Conservation (phyloP, 2,888 invertebrate species). For the Tholera decimalis region DNA sequence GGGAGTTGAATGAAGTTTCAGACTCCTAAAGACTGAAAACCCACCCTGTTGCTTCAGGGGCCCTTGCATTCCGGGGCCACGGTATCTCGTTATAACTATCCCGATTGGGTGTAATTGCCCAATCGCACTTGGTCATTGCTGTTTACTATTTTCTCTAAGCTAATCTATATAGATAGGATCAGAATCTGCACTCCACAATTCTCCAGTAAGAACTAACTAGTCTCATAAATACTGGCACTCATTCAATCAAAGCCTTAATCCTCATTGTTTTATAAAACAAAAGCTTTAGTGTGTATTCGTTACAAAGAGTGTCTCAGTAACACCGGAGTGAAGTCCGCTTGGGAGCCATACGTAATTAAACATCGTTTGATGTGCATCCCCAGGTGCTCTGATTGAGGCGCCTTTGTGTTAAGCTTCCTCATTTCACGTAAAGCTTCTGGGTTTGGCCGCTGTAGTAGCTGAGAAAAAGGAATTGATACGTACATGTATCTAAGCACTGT, state of each 20-base stretch:
- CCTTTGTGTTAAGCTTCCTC: constrained; percentile 60
- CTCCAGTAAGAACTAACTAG: too few species aligned
- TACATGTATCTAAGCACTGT: too few species aligned
- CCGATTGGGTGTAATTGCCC: too few species aligned
- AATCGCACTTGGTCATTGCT: too few species aligned
- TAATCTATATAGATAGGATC: too few species aligned
- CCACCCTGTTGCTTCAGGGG: too few species aligned
- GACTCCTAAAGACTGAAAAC: too few species aligned
- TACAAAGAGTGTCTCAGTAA: constrained; percentile 33
- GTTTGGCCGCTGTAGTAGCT: constrained; percentile 24
- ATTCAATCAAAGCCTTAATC: neutral
- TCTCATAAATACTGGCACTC: neutral
- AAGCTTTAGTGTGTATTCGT: neutral
- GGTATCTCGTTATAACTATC: too few species aligned
- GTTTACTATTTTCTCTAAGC: too few species aligned
- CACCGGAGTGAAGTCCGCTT: constrained; percentile 13
- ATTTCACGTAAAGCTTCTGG: constrained; percentile 59
- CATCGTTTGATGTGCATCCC: constrained; percentile 56
- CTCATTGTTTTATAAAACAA: constrained; percentile 2
- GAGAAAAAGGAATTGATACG: neutral
- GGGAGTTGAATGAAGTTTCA: too few species aligned
- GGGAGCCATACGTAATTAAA: constrained; percentile 55
- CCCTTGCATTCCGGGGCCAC: too few species aligned
- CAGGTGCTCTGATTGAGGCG: constrained; percentile 56
- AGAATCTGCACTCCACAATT: too few species aligned